Base-by-base conservation (phyloP, 2,113 vertebrate genomes). In the Archocentrus centrarchus region DNA sequence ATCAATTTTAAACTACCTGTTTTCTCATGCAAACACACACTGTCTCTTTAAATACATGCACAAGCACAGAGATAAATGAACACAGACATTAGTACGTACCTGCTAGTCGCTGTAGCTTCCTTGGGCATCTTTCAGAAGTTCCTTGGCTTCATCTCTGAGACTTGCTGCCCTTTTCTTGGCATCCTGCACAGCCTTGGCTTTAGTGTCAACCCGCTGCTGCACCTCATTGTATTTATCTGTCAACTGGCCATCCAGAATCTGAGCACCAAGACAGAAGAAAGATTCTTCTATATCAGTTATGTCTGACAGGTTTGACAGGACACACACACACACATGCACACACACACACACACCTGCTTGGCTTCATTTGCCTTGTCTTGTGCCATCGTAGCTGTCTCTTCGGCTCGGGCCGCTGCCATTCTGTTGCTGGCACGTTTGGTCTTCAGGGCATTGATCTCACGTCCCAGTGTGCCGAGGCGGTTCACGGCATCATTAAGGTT, bases 381-480 rank as follows among this genome's bases (percentile, higher is more conserved):
- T 0, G 98, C 98, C n/a, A 87, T 94, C 20, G 93, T 95, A 15
- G 98, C 98, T 0, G 96, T 97, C 73, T 99, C 97, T 61, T 97
- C 97, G 1, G 98, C 98, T 0, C 96, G 96, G 0, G 97, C 96
- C 1, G 97, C 97, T 2, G 96, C 97, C 95, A 99, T 94, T 93
- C 96, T 98, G 91, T 98, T 99, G 86, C 96, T 97, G 75, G 97
- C 98, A 1, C 97, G 93, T 89, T 98, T 98, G 89, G 97, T 95
- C 90, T 99, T 99, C 82, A 99, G 95, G 17, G 90, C 91, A 0
- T 96, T 97, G 0, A 97, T 95, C 78, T 98, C 96, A 58, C 82
- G 88, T 6, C 97, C 96, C 79, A 99, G 91, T 7, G 92, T 90
- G 30, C 86, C 94, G 14, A 97, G 92, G 18, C 95, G 95, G 41